Evolutionary conservation across 2,113 vertebrate species (phyloP).

Genomic region (Pseudolaguvia tuberculata): DNA sequence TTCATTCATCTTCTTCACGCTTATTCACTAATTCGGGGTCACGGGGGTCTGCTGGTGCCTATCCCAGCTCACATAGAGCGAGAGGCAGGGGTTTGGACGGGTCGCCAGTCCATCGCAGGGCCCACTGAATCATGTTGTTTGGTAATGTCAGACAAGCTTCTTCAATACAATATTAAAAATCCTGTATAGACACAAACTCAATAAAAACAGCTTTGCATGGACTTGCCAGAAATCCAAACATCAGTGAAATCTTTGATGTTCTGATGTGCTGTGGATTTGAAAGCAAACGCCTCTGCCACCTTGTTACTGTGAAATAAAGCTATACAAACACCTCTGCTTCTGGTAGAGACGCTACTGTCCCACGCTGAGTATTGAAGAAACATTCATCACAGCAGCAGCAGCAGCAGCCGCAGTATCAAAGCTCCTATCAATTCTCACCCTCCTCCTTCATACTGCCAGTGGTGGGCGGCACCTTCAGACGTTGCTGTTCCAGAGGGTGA

Average conservation of each 20-base stretch:
- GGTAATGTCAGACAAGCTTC: neutral
- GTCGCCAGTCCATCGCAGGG: no score
- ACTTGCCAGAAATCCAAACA: neutral
- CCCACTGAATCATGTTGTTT: neutral
- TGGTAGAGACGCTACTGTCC: constrained; percentile 6
- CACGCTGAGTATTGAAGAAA: neutral
- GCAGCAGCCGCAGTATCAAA: constrained; percentile 9
- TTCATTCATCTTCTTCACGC: no score
- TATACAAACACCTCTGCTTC: neutral
- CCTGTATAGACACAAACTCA: neutral
- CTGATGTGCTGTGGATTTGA: neutral
- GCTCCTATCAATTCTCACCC: constrained; percentile 17
- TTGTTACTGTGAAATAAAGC: neutral
- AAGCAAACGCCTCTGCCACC: neutral
- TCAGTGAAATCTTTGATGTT: neutral
- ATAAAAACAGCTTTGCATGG: neutral
- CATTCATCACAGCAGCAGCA: constrained; percentile 3
- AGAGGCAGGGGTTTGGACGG: no score
- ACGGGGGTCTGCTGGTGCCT: no score
- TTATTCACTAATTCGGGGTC: no score
- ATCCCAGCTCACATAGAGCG: no score
- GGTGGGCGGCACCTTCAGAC: constrained; percentile 5
- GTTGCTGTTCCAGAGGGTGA: constrained; percentile 2
- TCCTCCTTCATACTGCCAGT: neutral
- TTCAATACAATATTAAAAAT: neutral